These are phyloP conservation scores for Noctua janthina DNA, from an alignment of 2,888 invertebrate genomes.

Conservation along the genomic window DNA sequence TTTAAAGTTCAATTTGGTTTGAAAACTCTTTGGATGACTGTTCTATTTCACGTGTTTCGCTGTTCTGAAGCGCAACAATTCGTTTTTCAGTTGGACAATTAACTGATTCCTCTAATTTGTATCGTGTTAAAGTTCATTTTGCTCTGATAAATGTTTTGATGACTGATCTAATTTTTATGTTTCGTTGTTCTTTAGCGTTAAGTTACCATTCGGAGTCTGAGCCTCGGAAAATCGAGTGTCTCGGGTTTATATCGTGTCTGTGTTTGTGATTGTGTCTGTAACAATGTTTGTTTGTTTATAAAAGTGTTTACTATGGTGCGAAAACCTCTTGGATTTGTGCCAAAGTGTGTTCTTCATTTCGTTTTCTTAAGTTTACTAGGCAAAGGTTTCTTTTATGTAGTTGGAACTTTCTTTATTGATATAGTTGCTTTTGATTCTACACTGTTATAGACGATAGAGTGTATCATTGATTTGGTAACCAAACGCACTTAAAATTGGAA, in stretches of 20 bases:
- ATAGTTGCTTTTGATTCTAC: conserved; percentile 3
- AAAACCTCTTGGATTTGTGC: conserved; percentile 32
- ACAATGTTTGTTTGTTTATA: conserved; percentile 41
- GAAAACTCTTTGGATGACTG: not conserved
- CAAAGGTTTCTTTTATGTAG: conserved; percentile 10
- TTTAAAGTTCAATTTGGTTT: conserved; percentile 52
- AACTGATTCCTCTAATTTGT: conserved; percentile 13
- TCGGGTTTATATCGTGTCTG: conserved; percentile 41
- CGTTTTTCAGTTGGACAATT: conserved; percentile 30
- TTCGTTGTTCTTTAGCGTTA: conserved; percentile 63
- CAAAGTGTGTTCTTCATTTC: conserved; percentile 42
- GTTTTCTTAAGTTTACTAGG: conserved; percentile 6
- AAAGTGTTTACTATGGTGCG: conserved; percentile 38
- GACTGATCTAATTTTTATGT: conserved; percentile 26
- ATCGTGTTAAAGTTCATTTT: conserved; percentile 53
- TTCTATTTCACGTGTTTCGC: conserved; percentile 22
- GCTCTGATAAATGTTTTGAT: conserved; percentile 13
- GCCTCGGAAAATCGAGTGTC: conserved; percentile 73
- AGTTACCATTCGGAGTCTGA: conserved; percentile 74
- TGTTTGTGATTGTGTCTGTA: conserved; percentile 32
- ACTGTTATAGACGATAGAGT: not conserved
- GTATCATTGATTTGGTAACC: not conserved
- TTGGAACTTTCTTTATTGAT: conserved; percentile 21
- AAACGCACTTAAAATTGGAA: not conserved
- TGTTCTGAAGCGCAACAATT: conserved; percentile 63